phyloP scores from a whole-genome alignment of 2,113 vertebrate genomes.

The Platysteira castanea region DNA sequence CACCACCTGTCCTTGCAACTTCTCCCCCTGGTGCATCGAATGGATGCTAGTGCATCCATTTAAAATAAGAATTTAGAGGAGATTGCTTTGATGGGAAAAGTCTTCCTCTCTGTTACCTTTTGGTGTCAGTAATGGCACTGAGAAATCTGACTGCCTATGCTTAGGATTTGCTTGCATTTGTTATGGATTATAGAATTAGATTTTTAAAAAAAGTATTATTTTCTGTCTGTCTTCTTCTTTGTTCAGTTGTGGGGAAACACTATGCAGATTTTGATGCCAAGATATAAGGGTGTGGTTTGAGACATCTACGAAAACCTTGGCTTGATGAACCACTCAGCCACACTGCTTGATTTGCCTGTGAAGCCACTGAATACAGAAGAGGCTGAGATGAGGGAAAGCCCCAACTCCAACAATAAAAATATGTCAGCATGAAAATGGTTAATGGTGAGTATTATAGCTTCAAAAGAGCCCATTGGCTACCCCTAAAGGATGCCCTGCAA shows the following conservation, averaged over 20 bases:
- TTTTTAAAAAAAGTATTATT: neutral
- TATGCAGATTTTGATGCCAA: neutral
- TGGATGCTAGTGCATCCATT: neutral
- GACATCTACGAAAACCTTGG: neutral
- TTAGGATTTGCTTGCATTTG: slow-evolving; percentile 23
- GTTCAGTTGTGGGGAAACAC: no score
- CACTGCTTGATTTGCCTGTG: neutral
- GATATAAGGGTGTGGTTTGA: neutral
- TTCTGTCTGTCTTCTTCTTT: neutral
- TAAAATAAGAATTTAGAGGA: neutral
- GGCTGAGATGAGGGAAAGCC: neutral
- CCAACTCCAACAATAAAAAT: slow-evolving; percentile 37
- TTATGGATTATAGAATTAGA: neutral
- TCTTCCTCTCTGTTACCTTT: neutral
- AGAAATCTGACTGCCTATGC: neutral
- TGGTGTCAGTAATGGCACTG: neutral
- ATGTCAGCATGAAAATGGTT: slow-evolving; percentile 73
- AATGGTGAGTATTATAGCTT: slow-evolving; percentile 71
- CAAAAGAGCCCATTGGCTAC: slow-evolving; percentile 75
- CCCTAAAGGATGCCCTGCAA: slow-evolving; percentile 75
- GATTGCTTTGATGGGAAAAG: neutral
- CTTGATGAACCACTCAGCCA: neutral
- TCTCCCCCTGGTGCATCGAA: neutral
- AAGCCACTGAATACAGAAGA: neutral
- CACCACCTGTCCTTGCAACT: neutral